Evolutionary conservation across 2,113 vertebrate species (phyloP).

Genomic region (Mesembrinibis cayennensis): DNA sequence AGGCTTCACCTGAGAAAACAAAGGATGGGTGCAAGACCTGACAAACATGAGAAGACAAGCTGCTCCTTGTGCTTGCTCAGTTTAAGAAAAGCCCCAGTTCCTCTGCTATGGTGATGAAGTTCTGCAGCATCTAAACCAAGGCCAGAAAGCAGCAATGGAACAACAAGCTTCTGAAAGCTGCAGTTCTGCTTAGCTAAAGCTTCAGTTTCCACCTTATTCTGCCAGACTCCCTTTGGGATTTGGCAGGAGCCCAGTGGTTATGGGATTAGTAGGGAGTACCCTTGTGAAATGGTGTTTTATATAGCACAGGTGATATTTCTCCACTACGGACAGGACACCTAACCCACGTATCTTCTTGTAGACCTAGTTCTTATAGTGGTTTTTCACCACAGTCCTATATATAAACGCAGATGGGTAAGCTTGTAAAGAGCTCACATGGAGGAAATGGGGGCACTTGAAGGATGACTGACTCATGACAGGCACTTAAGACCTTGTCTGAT

Average conservation of each 20-base stretch:
- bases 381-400: not conserved
- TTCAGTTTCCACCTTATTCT: not conserved
- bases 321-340: not conserved
- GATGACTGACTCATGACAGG: conserved; percentile 37
- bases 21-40: not conserved
- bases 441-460: conserved; percentile 11
- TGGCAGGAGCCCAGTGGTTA: not conserved
- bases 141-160: not conserved
- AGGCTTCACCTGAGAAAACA: not conserved
- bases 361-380: not conserved
- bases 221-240: not conserved
- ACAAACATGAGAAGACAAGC: not conserved
- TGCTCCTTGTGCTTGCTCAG: not conserved
- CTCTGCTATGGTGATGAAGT: not conserved
- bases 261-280: not conserved
- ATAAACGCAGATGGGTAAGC: not conserved
- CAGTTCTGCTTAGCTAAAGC: not conserved
- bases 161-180: not conserved
- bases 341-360: not conserved
- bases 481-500: conserved; percentile 28
- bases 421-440: not conserved
- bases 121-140: not conserved
- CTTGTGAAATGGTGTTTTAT: not conserved
- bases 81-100: not conserved
- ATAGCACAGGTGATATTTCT: not conserved